phyloP scores from a whole-genome alignment of 2,797 vertebrate species.

The Centroberyx gerrardi region DNA sequence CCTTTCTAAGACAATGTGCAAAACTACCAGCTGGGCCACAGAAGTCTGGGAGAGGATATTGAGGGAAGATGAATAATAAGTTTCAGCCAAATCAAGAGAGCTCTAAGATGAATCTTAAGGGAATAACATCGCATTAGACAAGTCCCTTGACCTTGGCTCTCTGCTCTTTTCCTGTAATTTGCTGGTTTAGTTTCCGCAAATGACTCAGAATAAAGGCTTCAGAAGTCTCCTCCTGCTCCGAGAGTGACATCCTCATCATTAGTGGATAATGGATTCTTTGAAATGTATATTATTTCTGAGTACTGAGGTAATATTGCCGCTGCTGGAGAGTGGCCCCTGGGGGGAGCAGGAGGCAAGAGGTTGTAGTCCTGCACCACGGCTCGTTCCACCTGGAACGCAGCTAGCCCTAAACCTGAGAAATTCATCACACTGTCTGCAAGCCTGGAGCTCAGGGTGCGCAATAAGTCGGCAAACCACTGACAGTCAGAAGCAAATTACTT shows the following conservation, averaged over 20 bases:
- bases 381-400: no score
- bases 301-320: constrained; percentile 13
- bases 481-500: constrained; percentile 18
- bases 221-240: constrained; percentile 15
- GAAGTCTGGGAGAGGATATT: constrained; percentile 26
- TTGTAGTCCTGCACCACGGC: not conserved
- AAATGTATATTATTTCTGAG: constrained; percentile 43
- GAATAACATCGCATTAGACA: not conserved
- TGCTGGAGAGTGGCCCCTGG: not conserved
- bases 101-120: constrained; percentile 53
- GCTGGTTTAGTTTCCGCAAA: constrained; percentile 22
- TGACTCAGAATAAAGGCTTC: constrained; percentile 26
- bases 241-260: constrained; percentile 39
- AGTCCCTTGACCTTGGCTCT: constrained; percentile 9
- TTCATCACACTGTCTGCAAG: constrained; percentile 19
- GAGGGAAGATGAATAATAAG: constrained; percentile 45
- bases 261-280: constrained; percentile 53
- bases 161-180: not conserved
- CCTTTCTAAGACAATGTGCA: constrained; percentile 38
- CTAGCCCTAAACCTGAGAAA: constrained; percentile 1
- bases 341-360: not conserved
- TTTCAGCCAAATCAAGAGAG: constrained; percentile 40
- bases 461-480: constrained; percentile 25
- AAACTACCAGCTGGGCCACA: constrained; percentile 44
- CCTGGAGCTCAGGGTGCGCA: constrained; percentile 30